phyloP scores from a whole-genome alignment of 2,888 invertebrate species.

The Pomacea canaliculata region DNA sequence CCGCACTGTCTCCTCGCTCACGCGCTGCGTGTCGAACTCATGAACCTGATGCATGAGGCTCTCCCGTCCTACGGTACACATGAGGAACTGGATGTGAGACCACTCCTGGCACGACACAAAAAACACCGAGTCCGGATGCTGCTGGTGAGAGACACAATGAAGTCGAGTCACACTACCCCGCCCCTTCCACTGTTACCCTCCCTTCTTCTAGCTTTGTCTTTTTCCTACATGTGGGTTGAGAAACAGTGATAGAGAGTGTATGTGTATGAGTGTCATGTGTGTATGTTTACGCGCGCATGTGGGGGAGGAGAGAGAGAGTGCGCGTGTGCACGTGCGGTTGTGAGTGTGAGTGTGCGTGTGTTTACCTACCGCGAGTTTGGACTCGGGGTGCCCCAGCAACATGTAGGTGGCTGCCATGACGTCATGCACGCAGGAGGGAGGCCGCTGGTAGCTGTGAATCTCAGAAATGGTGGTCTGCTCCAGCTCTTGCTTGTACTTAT shows the following conservation, averaged over 20 bases:
- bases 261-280: too few species aligned
- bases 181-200: too few species aligned
- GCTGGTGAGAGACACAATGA: too few species aligned
- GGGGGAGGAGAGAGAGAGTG: too few species aligned
- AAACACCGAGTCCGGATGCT: too few species aligned
- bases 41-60: conserved; percentile 51
- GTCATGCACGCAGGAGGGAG: conserved; percentile 55
- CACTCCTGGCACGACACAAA: conserved; percentile 48
- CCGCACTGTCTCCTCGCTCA: conserved; percentile 46
- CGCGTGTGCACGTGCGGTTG: too few species aligned
- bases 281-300: too few species aligned
- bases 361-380: conserved; percentile 46
- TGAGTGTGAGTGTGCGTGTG: too few species aligned
- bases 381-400: conserved; percentile 56
- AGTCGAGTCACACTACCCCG: too few species aligned
- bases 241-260: too few species aligned
- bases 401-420: conserved; percentile 61
- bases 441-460: conserved; percentile 57
- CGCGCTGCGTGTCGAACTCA: conserved; percentile 49
- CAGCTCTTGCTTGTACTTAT: conserved; percentile 57
- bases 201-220: too few species aligned
- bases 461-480: conserved; percentile 62
- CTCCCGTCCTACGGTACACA: conserved; percentile 51
- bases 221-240: too few species aligned
- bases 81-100: conserved; percentile 49